Percentiles rank a stretch among this genome's conserved stretches.
These are phyloP conservation scores for Anticlea derivata DNA, from an alignment of 2,888 invertebrate species.

Conservation along the genomic window DNA sequence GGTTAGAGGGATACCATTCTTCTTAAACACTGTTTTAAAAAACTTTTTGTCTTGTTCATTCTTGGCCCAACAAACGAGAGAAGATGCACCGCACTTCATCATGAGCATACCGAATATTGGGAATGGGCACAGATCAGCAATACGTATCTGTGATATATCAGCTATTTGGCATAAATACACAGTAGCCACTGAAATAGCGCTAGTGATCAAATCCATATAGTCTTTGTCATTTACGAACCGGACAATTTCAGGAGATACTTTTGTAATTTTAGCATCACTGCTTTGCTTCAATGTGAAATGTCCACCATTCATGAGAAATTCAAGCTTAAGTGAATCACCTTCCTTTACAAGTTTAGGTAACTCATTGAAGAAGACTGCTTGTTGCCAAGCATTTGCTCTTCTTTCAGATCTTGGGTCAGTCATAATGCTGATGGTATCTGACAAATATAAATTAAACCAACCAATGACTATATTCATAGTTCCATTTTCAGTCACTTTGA, in stretches of 20 bases:
- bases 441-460: conserved; percentile 89
- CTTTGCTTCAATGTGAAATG: conserved; percentile 59
- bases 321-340: conserved; percentile 54
- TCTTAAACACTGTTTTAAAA: conserved; percentile 64
- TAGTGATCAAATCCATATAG: conserved; percentile 65
- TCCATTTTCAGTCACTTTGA: conserved; percentile 73
- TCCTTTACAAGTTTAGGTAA: conserved; percentile 58
- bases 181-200: conserved; percentile 61
- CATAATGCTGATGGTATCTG: conserved; percentile 84
- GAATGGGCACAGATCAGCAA: conserved; percentile 85
- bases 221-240: conserved; percentile 78
- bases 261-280: conserved; percentile 45
- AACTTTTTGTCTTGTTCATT: conserved; percentile 65
- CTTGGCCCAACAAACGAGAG: conserved; percentile 72
- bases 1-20: conserved; percentile 64
- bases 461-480: conserved; percentile 86
- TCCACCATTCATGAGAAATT: conserved; percentile 66
- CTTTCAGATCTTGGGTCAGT: conserved; percentile 82
- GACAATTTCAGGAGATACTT: conserved; percentile 60
- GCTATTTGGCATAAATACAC: conserved; percentile 66
- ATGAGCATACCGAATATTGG: conserved; percentile 85
- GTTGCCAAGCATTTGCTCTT: conserved; percentile 89
- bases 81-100: conserved; percentile 74
- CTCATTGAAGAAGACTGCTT: conserved; percentile 87
- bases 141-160: conserved; percentile 55